Evolutionary conservation across 35 echinoderm and acorn worm species (phyloP).

Genomic region (Heliocidaris erythrogramma): DNA sequence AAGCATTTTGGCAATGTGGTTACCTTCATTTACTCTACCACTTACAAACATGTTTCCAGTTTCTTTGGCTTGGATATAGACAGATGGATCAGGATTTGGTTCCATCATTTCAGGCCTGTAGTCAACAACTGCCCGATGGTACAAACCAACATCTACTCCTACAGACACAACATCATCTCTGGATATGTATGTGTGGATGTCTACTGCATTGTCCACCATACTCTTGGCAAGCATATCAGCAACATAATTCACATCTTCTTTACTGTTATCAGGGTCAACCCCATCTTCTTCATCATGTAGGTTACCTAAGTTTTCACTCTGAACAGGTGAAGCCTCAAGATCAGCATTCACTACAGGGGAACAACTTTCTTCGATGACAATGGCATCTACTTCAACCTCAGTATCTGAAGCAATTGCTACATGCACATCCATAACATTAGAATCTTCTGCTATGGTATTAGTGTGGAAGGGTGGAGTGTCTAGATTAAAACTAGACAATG

Average conservation of each 20-base stretch:
- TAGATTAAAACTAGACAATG: background rate
- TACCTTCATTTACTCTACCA: background rate
- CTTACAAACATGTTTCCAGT: background rate
- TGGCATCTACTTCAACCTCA: background rate
- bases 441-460: background rate
- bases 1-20: background rate
- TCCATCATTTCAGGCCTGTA: background rate
- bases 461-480: background rate
- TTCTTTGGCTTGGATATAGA: background rate
- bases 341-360: background rate
- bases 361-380: background rate
- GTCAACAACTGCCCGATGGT: background rate
- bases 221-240: slow-evolving; percentile 34
- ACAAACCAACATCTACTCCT: background rate
- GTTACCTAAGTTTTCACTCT: background rate
- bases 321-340: background rate
- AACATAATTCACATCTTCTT: background rate
- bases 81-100: background rate
- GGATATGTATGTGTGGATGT: background rate
- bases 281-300: background rate
- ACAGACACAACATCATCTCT: background rate
- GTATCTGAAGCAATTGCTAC: background rate
- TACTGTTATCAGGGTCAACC: background rate
- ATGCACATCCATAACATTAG: background rate
- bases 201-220: background rate